These are phyloP conservation scores for Chondrosia reniformis DNA, from an alignment of 37 sponge, comb jelly and placozoan genomes.

Conservation along the genomic window DNA sequence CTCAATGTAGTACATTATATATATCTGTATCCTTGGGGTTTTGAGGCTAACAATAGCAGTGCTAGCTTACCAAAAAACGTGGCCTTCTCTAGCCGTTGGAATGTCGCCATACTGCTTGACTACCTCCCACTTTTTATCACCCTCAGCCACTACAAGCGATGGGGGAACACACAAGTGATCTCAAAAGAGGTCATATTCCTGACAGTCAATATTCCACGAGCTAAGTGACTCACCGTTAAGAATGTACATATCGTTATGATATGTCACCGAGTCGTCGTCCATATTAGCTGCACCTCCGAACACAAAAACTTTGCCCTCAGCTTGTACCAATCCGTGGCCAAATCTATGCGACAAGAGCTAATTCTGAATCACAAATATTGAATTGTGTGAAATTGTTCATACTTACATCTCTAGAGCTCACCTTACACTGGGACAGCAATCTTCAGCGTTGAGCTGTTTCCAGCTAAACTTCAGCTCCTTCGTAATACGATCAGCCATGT, in stretches of 20 bases:
- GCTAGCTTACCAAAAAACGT: conserved; percentile 5
- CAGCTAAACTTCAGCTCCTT: conserved; percentile 25
- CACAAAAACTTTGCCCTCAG: conserved; percentile 39
- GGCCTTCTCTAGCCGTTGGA: conserved; percentile 51
- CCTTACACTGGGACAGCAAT: background rate
- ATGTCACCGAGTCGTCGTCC: conserved; percentile 29
- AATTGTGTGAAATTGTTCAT: background rate
- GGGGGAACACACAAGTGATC: no score
- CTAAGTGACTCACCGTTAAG: conserved; percentile 15
- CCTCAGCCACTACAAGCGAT: no score
- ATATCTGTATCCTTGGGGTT: no score
- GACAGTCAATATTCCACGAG: no score
- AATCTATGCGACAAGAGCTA: no score
- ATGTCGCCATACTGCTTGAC: conserved; percentile 51
- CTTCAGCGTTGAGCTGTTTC: conserved; percentile 2
- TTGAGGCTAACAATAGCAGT: no score
- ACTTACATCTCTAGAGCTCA: background rate
- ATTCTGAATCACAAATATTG: no score
- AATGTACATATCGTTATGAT: conserved; percentile 40
- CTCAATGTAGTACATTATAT: no score
- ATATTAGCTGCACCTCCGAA: conserved; percentile 47
- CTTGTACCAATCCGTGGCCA: conserved; percentile 37
- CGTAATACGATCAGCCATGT: background rate
- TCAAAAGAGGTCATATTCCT: no score
- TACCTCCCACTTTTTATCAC: conserved; percentile 31